phyloP scores from a whole-genome alignment of 2,888 invertebrate genomes.

The Erebia aethiops region DNA sequence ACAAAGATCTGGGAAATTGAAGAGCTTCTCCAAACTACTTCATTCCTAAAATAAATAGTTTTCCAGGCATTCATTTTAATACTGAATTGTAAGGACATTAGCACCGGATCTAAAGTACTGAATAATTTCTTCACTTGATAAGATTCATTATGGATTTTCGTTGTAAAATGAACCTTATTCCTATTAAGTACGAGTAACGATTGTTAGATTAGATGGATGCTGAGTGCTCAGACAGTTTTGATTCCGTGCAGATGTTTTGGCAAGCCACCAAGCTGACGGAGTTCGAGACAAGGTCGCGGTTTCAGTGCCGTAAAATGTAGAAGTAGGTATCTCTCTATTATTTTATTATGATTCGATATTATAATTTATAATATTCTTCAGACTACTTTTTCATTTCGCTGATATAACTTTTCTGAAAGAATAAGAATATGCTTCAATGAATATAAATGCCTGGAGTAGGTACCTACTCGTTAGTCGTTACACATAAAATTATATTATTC shows the following conservation, averaged over 20 bases:
- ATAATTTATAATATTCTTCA: no score
- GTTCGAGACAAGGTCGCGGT: slow-evolving; percentile 58
- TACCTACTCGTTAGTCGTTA: no score
- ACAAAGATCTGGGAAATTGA: no score
- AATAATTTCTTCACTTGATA: slow-evolving; percentile 26
- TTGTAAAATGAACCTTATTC: slow-evolving; percentile 17
- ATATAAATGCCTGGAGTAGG: no score
- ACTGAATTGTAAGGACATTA: slow-evolving; percentile 31
- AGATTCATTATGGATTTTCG: not conserved
- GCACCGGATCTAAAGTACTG: slow-evolving; percentile 30
- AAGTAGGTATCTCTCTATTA: slow-evolving; percentile 8
- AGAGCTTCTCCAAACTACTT: no score
- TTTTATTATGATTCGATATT: no score
- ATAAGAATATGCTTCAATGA: no score
- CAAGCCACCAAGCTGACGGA: slow-evolving; percentile 54
- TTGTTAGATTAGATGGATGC: slow-evolving; percentile 20
- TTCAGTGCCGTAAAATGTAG: slow-evolving; percentile 34
- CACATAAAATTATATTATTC: no score
- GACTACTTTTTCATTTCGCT: no score
- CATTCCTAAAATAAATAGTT: not conserved
- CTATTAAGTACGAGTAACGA: not conserved
- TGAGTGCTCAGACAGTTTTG: slow-evolving; percentile 35
- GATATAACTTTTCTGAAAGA: no score
- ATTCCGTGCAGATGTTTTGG: slow-evolving; percentile 52
- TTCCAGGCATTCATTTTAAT: slow-evolving; percentile 7